phyloP scores from a whole-genome alignment of 2,888 invertebrate species.

The Caenorhabditis sulstoni region DNA sequence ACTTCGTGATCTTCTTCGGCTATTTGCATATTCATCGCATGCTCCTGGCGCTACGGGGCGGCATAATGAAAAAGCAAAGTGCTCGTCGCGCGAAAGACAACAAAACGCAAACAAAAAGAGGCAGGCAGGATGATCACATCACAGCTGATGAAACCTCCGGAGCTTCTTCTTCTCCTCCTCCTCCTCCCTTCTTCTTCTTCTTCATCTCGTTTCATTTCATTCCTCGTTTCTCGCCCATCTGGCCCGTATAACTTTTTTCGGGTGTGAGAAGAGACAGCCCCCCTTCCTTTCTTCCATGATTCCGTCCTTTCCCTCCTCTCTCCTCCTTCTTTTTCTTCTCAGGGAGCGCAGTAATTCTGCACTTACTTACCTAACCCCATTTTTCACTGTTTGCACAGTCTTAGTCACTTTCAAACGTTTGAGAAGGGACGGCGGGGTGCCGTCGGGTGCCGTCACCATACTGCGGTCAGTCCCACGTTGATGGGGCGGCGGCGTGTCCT shows the following conservation, averaged over 20 bases:
- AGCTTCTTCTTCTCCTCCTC: conserved; percentile 11
- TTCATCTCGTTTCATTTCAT: too few species aligned
- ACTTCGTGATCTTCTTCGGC: conserved; percentile 47
- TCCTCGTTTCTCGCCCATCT: conserved; percentile 26
- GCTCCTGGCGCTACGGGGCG: conserved; percentile 33
- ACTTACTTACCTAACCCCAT: neutral
- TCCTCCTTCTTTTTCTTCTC: too few species aligned
- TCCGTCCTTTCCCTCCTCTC: conserved; percentile 10
- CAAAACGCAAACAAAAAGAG: conserved; percentile 44
- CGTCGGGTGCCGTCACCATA: too few species aligned
- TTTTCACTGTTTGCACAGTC: conserved; percentile 39
- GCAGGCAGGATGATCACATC: conserved; percentile 39
- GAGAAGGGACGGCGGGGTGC: neutral
- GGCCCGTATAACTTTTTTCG: conserved; percentile 43
- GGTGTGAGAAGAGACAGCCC: neutral
- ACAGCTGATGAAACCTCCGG: conserved; percentile 45
- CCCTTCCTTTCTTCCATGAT: conserved; percentile 10
- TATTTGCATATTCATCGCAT: conserved; percentile 52
- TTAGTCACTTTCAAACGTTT: conserved; percentile 17
- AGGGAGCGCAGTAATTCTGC: neutral
- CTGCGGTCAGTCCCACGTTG: too few species aligned
- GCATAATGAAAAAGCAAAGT: conserved; percentile 50
- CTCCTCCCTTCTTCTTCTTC: neutral
- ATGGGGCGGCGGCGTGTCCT: too few species aligned
- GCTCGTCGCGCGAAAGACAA: conserved; percentile 40